phyloP scores from a whole-genome alignment of 2,797 vertebrate species.

The Scomberomorus guttatus region DNA sequence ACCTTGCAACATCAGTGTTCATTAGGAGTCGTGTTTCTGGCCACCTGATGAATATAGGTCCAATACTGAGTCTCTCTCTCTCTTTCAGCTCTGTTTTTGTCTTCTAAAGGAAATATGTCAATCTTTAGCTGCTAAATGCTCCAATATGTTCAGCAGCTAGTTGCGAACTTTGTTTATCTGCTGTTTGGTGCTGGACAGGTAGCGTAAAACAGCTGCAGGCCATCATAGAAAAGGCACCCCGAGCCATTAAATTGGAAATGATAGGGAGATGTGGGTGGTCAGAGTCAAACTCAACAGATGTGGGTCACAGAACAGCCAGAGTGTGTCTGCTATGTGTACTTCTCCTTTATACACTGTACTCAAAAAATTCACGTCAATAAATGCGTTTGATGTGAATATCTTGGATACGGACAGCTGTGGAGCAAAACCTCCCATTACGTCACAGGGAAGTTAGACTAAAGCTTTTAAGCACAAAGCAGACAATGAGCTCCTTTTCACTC shows the following conservation, averaged over 20 bases:
- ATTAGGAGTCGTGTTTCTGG: too few relatives aligned
- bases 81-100: too few relatives aligned
- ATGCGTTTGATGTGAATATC: slow-evolving; percentile 44
- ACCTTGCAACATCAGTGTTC: too few relatives aligned
- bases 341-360: slow-evolving; percentile 6
- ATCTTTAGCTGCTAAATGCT: too few relatives aligned
- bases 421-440: slow-evolving; percentile 55
- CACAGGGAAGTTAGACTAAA: slow-evolving; percentile 60
- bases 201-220: not conserved
- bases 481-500: slow-evolving; percentile 66
- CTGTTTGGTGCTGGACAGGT: too few relatives aligned
- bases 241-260: not conserved
- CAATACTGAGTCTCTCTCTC: too few relatives aligned
- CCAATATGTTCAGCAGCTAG: too few relatives aligned
- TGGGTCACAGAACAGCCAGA: slow-evolving; percentile 5
- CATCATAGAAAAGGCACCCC: not conserved
- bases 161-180: too few relatives aligned
- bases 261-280: slow-evolving; percentile 42
- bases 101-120: too few relatives aligned
- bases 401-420: slow-evolving; percentile 46
- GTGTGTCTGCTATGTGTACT: slow-evolving; percentile 14
- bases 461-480: slow-evolving; percentile 72
- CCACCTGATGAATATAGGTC: too few relatives aligned
- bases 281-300: slow-evolving; percentile 9
- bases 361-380: slow-evolving; percentile 22